Evolutionary conservation across 2,113 vertebrate species (phyloP).

Genomic region (Pygoscelis antarcticus): DNA sequence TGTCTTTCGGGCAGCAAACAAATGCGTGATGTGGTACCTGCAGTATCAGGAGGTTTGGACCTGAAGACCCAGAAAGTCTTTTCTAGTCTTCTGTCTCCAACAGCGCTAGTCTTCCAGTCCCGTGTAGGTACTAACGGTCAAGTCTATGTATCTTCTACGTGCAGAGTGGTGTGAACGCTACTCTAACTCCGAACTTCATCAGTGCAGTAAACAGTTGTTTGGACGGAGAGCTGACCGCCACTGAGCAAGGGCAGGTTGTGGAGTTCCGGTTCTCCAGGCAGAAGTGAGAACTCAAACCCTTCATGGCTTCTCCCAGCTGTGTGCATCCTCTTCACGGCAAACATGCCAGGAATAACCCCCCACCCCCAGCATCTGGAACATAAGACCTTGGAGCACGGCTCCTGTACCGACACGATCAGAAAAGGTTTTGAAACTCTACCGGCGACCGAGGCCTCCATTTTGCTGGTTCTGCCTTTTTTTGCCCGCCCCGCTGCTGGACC

Average conservation of each 20-base stretch:
- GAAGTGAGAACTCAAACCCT: neutral
- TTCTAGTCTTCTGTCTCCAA: neutral
- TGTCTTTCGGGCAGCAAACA: neutral
- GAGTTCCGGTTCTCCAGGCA: neutral
- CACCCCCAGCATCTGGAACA: neutral
- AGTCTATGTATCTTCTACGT: accelerated
- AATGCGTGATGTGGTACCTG: accelerated
- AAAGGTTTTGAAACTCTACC: no score
- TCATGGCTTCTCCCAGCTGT: accelerated
- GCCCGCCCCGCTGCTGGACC: accelerated
- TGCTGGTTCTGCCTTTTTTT: neutral
- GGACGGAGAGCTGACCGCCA: neutral
- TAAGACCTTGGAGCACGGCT: neutral
- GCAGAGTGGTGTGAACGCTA: neutral
- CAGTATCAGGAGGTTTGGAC: neutral
- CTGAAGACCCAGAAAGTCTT: neutral
- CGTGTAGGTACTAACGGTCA: neutral
- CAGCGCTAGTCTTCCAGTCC: accelerated
- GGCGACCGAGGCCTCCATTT: neutral
- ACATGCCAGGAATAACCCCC: no score
- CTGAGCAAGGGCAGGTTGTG: accelerated
- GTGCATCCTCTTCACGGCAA: no score
- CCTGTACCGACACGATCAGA: accelerated
- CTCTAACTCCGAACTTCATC: neutral
- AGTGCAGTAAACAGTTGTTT: accelerated